phyloP scores from a whole-genome alignment of 2,797 vertebrate species.

The Orientallactaga sibirica region DNA sequence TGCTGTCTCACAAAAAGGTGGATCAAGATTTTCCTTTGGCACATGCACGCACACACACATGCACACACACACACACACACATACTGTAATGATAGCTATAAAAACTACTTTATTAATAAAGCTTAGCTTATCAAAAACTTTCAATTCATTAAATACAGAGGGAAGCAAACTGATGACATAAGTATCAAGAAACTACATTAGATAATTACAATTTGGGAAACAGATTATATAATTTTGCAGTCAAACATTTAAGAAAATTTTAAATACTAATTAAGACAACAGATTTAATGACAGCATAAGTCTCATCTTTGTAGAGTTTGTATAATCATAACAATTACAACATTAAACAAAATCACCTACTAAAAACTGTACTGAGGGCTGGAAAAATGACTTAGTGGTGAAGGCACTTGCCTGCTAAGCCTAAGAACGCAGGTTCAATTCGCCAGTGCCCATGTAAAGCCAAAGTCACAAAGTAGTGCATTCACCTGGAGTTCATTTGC shows the following conservation, averaged over 20 bases:
- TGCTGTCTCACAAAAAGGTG: too few relatives aligned
- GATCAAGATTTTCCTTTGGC: too few relatives aligned
- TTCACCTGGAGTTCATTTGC: too few relatives aligned
- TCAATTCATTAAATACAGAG: slow-evolving; percentile 57
- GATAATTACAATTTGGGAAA: not conserved
- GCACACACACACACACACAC: too few relatives aligned
- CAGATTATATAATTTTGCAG: not conserved
- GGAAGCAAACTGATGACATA: not conserved
- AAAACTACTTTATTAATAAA: slow-evolving; percentile 41
- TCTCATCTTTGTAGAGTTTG: not conserved
- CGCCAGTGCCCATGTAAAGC: too few relatives aligned
- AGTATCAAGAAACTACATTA: slow-evolving; percentile 17
- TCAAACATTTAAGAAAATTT: slow-evolving; percentile 8
- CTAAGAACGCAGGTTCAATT: too few relatives aligned
- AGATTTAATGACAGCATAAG: not conserved
- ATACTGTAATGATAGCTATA: not conserved
- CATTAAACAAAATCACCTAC: slow-evolving; percentile 36
- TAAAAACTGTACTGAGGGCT: slow-evolving; percentile 9
- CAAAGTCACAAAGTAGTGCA: too few relatives aligned
- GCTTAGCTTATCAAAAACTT: not conserved
- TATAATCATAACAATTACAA: not conserved
- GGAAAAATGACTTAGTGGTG: too few relatives aligned
- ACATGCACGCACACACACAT: too few relatives aligned
- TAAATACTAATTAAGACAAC: slow-evolving; percentile 55
- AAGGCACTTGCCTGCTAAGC: too few relatives aligned